phyloP scores from a whole-genome alignment of 2,113 vertebrate genomes.

The Mystacornis crossleyi region DNA sequence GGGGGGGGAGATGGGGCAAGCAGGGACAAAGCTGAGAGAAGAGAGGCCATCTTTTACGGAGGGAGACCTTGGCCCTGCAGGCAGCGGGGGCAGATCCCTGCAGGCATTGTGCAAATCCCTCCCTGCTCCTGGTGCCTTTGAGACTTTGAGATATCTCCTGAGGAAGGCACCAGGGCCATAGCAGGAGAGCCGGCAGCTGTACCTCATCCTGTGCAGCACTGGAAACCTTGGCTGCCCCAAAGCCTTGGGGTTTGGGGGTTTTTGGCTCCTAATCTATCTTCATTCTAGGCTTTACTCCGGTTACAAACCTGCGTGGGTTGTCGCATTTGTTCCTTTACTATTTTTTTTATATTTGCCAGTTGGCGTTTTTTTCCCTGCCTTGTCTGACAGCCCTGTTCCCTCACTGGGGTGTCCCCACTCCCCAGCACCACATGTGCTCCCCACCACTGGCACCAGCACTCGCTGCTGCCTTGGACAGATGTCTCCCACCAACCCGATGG shows the following conservation, averaged over 20 bases:
- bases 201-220: background rate
- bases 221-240: background rate
- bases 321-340: background rate
- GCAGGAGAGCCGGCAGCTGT: background rate
- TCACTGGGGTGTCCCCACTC: background rate
- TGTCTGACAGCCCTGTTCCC: background rate
- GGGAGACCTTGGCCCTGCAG: background rate
- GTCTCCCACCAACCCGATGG: accelerated
- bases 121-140: background rate
- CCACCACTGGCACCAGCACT: background rate
- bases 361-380: background rate
- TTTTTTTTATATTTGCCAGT: background rate
- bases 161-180: background rate
- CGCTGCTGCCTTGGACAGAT: background rate
- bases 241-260: background rate
- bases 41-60: background rate
- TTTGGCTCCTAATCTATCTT: background rate
- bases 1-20: background rate
- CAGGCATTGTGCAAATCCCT: background rate
- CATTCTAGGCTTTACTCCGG: background rate
- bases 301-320: background rate
- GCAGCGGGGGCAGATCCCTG: accelerated
- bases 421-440: background rate
- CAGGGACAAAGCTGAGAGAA: background rate
- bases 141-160: background rate